These are phyloP conservation scores for Tokudaia muenninki DNA, from an alignment of 2,797 vertebrate species.

Conservation along the genomic window DNA sequence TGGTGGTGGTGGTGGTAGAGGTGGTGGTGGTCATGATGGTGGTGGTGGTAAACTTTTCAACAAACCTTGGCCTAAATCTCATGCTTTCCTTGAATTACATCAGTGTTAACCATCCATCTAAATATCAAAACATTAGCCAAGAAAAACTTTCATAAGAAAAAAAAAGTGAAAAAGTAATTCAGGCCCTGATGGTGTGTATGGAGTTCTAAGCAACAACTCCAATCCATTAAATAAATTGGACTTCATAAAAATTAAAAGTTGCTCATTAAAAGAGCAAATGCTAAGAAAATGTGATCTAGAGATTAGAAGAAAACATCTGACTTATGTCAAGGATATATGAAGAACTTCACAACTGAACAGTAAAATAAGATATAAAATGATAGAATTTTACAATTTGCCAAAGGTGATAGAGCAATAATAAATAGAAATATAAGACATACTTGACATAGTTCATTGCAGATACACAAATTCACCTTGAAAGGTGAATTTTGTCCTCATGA, in stretches of 20 bases:
- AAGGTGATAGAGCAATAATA: neutral
- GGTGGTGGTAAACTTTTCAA: neutral
- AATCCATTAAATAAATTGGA: neutral
- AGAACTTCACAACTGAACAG: neutral
- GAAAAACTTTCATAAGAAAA: slow-evolving; percentile 1
- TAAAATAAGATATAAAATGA: neutral
- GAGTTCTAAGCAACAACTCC: neutral
- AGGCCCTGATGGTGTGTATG: neutral
- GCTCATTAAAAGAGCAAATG: neutral
- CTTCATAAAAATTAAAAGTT: neutral
- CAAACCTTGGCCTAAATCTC: neutral
- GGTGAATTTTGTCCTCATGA: neutral
- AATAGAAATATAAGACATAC: neutral
- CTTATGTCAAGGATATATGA: neutral
- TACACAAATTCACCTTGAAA: neutral
- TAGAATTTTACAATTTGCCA: neutral
- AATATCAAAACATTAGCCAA: neutral
- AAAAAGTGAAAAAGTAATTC: neutral
- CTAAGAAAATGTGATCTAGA: neutral
- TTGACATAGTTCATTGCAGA: neutral
- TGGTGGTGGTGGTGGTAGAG: neutral
- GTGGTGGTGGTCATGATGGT: neutral
- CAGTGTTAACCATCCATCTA: neutral
- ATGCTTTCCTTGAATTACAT: neutral
- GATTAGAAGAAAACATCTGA: neutral